Evolutionary conservation across 2,888 invertebrate species (phyloP).

Genomic region (Apodemia hepburni): DNA sequence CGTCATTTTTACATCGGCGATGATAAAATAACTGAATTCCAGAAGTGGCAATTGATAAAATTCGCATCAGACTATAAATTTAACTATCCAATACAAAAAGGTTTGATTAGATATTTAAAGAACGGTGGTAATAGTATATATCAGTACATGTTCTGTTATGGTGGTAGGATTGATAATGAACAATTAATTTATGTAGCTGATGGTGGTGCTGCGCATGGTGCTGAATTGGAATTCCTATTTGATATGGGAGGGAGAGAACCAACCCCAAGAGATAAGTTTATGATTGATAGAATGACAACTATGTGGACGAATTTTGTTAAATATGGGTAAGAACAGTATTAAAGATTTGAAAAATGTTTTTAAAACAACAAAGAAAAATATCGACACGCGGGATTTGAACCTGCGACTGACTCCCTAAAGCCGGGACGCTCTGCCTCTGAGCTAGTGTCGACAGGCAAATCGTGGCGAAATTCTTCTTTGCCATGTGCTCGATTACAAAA

Average conservation of each 20-base stretch:
- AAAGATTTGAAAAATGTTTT: too few relatives aligned
- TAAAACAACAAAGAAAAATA: too few relatives aligned
- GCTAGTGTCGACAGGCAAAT: too few relatives aligned
- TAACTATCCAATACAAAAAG: constrained; percentile 33
- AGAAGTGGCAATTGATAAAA: constrained; percentile 24
- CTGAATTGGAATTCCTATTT: constrained; percentile 17
- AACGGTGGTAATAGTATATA: constrained; percentile 35
- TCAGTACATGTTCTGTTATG: constrained; percentile 37
- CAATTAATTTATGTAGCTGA: constrained; percentile 13
- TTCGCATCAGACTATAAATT: constrained; percentile 37
- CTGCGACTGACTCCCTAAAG: too few relatives aligned
- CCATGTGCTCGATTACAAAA: too few relatives aligned
- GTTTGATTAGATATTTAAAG: constrained; percentile 32
- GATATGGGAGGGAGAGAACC: constrained; percentile 21
- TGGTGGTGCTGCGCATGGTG: constrained; percentile 8
- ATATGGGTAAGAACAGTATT: constrained; percentile 23
- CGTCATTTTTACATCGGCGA: constrained; percentile 48
- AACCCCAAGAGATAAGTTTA: constrained; percentile 37
- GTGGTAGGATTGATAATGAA: constrained; percentile 28
- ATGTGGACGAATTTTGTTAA: constrained; percentile 42
- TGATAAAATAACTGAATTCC: constrained; percentile 28
- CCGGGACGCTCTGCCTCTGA: too few relatives aligned
- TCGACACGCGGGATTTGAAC: too few relatives aligned
- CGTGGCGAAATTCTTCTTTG: too few relatives aligned
- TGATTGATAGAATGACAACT: constrained; percentile 40